Base-by-base conservation (phyloP, 2,888 invertebrate genomes). In the Cinara cedri region DNA sequence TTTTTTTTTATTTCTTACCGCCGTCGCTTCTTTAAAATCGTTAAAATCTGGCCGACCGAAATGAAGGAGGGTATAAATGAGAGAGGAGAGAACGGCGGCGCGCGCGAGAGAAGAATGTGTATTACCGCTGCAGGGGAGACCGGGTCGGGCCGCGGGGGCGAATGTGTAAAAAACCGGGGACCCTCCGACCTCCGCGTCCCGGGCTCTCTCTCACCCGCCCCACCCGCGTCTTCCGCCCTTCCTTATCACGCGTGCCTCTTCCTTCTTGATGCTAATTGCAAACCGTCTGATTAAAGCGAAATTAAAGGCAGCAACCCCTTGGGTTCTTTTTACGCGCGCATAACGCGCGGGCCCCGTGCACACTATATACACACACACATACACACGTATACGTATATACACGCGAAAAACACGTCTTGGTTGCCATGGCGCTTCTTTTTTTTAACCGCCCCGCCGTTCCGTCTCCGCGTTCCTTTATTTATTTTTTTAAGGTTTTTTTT, bases 41-140 rank as follows among this genome's bases (percentile, higher is more conserved):
- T 83, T 83, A 83, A 83, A 83, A 83, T 83, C 83, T 82, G 82
- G 82, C 83, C 82, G 82, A 82, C 82, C 83, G 82, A 82, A 83
- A 83, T 82, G 83, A 83, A 82, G 82, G 82, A 83, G 82, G 68
- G 68, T 60, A 82, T 82, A 83, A 83, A 83, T 83, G 83, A 83
- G 82, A 82, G 46, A 82, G 74, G n/a, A n/a, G n/a, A n/a, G n/a
- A n/a, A n/a, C n/a, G 70, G 81, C 72, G 34, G 34, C 34, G 34
- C 34, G 34, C 34, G 34, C 34, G 81, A 78, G 78, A 78, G 82
- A 82, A 80, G 71, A 74, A 78, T 63, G 81, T 72, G 51, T 74
- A 65, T 57, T 63, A 70, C 62, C 54, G 74, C 34, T 34, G 71
- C 57, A 71, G 74, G 72, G 11, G 21, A 21, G 54, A 4, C 51